Evolutionary conservation across 1,140 invertebrate genomes (phyloP).

Genomic region (Pogonognathellus flavescens): DNA sequence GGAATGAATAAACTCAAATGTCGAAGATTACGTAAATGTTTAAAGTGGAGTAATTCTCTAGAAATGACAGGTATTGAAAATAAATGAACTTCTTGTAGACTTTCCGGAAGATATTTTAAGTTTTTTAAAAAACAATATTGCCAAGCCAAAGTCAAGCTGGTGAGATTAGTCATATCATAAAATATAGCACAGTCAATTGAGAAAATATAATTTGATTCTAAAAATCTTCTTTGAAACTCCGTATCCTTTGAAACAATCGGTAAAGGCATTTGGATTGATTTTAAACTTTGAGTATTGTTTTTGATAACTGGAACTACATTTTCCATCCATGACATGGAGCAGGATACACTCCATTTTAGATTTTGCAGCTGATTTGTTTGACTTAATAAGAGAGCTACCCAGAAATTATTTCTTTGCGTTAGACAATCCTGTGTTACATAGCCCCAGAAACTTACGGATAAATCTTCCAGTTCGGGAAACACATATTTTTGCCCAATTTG

Average conservation of each 20-base stretch:
- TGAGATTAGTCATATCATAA: not conserved
- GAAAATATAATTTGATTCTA: not conserved
- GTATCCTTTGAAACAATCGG: not conserved
- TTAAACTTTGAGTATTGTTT: not conserved
- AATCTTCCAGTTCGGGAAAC: constrained; percentile 16
- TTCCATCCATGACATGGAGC: not conserved
- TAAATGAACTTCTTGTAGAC: not conserved
- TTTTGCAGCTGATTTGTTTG: not conserved
- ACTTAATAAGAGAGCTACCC: constrained; percentile 6
- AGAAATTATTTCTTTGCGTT: not conserved
- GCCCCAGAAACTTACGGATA: not conserved
- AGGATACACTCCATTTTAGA: not conserved
- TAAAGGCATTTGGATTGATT: not conserved
- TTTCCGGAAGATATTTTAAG: not conserved
- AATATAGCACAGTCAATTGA: not conserved
- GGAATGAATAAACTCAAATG: not conserved
- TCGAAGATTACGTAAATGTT: not conserved
- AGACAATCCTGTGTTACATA: not conserved
- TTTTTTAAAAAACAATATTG: constrained; percentile 23
- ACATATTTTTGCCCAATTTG: not conserved
- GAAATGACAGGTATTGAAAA: not conserved
- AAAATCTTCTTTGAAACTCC: not conserved
- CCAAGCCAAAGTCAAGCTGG: not conserved
- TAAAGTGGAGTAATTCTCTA: not conserved
- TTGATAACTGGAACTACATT: not conserved